Base-by-base conservation (phyloP, 1,140 invertebrate species). In the Drosophila leontia region DNA sequence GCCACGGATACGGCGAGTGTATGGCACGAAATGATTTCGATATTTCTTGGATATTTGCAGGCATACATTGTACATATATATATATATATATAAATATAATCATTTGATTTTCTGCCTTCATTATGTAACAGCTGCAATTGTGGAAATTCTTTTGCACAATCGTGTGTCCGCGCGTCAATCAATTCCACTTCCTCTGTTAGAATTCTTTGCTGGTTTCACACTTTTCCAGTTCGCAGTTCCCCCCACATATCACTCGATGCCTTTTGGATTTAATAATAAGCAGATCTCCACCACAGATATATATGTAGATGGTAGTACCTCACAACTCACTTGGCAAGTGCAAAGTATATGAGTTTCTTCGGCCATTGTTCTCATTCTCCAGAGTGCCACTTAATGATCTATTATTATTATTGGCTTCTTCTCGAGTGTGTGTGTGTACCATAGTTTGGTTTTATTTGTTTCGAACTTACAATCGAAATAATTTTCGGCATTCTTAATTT, bases 81-180 rank as follows among this genome's bases (percentile, higher is more conserved):
- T 51, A 42, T 12, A 32, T n/a, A 17, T 26, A 32, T 51, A 53
- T 26, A 71, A 15, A 26, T 50, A 71, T 69, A 45, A 67, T 63
- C 61, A 68, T 68, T 39, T 41, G 42, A 55, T 60, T 37, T 59
- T 74, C 26, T 47, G 67, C 60, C 68, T 70, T 84, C 76, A 84
- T 80, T 88, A 88, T 81, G 85, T 76, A 87, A 88, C 63, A 71
- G 61, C 61, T 76, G 67, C 75, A 62, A 78, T 77, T 77, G 68
- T 84, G 85, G 64, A 87, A 87, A 87, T 88, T 88, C 85, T 88
- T 80, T 78, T 41, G 69, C 69, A 41, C 69, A 72, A 72, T 72
- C 69, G 53, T 51, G 53, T 55, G 51, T 55, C 51, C 56, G 59
- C 59, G 55, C 80, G 78, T 88, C 84, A 90, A 88, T 88, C 84